Evolutionary conservation across 2,888 invertebrate species (phyloP).

Genomic region (Lasioglossum villosulum): DNA sequence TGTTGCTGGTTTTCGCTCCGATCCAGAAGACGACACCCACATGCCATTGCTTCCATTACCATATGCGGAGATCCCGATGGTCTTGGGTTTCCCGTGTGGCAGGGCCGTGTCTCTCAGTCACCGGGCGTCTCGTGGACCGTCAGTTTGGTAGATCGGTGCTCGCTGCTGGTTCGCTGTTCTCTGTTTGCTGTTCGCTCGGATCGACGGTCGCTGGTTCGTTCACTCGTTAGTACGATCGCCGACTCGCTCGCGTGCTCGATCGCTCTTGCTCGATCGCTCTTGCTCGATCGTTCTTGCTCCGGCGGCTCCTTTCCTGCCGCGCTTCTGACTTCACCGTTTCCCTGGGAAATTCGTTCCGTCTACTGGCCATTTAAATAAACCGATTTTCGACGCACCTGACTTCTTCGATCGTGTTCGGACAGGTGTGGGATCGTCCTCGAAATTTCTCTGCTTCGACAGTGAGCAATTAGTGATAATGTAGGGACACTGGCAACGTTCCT

Average conservation of each 20-base stretch:
- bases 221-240: slow-evolving; percentile 37
- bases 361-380: too few relatives aligned
- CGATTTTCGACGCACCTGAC: too few relatives aligned
- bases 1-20: slow-evolving; percentile 63
- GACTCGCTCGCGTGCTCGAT: slow-evolving; percentile 35
- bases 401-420: too few relatives aligned
- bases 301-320: neutral
- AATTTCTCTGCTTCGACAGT: too few relatives aligned
- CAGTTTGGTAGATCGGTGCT: slow-evolving; percentile 72
- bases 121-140: slow-evolving; percentile 77
- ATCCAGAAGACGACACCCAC: slow-evolving; percentile 79
- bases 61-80: slow-evolving; percentile 81
- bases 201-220: slow-evolving; percentile 20
- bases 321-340: neutral
- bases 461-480: too few relatives aligned
- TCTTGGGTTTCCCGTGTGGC: slow-evolving; percentile 75
- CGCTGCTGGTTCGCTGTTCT: slow-evolving; percentile 55
- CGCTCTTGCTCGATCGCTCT: neutral
- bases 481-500: too few relatives aligned
- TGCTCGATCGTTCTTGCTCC: too few relatives aligned
- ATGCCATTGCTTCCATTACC: slow-evolving; percentile 79
- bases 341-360: neutral
- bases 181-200: neutral
- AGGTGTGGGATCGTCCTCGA: too few relatives aligned
- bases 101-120: slow-evolving; percentile 71